These are phyloP conservation scores for Orthosia incerta DNA, from an alignment of 2,888 invertebrate genomes.

Conservation along the genomic window DNA sequence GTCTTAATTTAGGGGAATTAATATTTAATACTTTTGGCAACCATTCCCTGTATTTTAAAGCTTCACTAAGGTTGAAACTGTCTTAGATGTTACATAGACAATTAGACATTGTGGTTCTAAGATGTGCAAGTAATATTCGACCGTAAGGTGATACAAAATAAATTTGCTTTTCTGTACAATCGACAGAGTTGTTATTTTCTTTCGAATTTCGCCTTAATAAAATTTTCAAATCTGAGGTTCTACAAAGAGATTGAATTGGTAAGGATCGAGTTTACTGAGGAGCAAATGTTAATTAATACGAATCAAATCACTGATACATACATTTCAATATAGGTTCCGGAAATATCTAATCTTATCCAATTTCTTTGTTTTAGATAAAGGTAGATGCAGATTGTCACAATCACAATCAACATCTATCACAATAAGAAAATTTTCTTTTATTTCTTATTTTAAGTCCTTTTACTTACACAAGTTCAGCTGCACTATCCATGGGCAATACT, in stretches of 20 bases:
- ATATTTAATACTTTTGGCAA: too few species aligned
- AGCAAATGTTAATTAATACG: slow-evolving; percentile 28
- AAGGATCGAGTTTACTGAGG: background rate
- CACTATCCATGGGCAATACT: background rate
- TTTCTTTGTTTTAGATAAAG: slow-evolving; percentile 8
- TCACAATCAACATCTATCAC: too few species aligned
- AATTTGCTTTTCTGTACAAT: background rate
- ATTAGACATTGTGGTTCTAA: background rate
- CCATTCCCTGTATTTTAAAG: background rate
- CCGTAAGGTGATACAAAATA: background rate
- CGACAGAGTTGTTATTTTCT: background rate
- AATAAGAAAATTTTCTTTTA: background rate
- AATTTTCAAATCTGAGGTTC: background rate
- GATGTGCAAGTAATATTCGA: background rate
- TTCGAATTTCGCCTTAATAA: background rate
- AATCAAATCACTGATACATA: slow-evolving; percentile 40
- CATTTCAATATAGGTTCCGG: slow-evolving; percentile 30
- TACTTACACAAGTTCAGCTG: background rate
- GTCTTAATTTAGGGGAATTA: too few species aligned
- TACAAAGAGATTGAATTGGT: background rate
- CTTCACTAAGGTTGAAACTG: background rate
- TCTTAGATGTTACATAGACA: background rate
- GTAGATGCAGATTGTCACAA: background rate
- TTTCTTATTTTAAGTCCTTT: background rate
- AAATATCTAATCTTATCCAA: slow-evolving; percentile 8